Evolutionary conservation across 1,140 invertebrate species (phyloP).

Genomic region (Eupeodes corollae): DNA sequence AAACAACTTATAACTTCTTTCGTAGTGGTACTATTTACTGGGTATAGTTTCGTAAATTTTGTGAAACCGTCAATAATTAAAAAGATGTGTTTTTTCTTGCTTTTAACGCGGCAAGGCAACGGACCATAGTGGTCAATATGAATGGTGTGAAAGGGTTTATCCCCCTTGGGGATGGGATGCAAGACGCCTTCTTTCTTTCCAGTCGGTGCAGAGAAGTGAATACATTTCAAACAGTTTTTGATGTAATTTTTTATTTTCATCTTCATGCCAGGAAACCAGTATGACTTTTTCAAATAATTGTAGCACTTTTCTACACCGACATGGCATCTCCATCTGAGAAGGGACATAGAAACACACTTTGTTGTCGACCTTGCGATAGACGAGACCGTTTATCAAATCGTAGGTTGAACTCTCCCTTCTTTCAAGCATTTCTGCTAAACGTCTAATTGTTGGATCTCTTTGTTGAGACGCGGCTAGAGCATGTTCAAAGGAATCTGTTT

Average conservation of each 20-base stretch:
- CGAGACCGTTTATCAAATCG: too few species aligned
- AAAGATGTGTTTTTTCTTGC: constrained; percentile 36
- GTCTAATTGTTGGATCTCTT: too few species aligned
- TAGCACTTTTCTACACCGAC: too few species aligned
- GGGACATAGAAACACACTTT: too few species aligned
- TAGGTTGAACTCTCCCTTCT: too few species aligned
- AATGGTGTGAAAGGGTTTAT: constrained; percentile 14
- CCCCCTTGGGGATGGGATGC: constrained; percentile 18
- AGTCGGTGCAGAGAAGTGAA: constrained; percentile 14
- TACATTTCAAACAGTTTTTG: too few species aligned
- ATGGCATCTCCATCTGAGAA: too few species aligned
- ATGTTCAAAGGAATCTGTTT: too few species aligned
- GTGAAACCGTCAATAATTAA: constrained; percentile 33
- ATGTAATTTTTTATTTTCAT: constrained; percentile 18
- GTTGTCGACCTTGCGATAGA: too few species aligned
- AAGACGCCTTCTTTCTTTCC: constrained; percentile 20
- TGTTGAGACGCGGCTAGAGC: too few species aligned
- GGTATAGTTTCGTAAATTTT: constrained; percentile 9
- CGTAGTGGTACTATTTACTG: constrained; percentile 11
- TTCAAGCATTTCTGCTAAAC: too few species aligned
- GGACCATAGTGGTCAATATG: constrained; percentile 26
- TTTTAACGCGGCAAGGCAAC: constrained; percentile 30
- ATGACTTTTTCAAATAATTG: too few species aligned
- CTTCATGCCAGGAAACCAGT: constrained; percentile 25
- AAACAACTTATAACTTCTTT: constrained; percentile 20